phyloP scores from a whole-genome alignment of 2,888 invertebrate genomes.

The Meandrusa payeni region DNA sequence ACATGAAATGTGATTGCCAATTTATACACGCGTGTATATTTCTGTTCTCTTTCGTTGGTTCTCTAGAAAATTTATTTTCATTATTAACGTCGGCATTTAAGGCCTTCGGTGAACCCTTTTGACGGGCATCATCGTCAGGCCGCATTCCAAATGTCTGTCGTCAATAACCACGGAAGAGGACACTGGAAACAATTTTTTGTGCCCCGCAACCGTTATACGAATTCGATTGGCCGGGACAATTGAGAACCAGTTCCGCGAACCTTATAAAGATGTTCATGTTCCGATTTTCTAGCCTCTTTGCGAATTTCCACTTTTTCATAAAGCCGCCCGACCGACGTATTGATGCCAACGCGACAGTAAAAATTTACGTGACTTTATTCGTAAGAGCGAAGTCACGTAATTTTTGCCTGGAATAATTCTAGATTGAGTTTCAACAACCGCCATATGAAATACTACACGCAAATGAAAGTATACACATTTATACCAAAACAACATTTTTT shows the following conservation, averaged over 20 bases:
- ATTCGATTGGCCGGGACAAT: slow-evolving; percentile 55
- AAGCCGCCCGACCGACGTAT: slow-evolving; percentile 52
- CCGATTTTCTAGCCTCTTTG: slow-evolving; percentile 73
- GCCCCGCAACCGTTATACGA: slow-evolving; percentile 63
- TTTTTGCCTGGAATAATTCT: no score
- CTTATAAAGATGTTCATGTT: slow-evolving; percentile 57
- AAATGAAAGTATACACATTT: no score
- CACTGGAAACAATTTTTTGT: slow-evolving; percentile 58
- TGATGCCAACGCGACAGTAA: slow-evolving; percentile 75
- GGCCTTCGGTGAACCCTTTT: slow-evolving; percentile 59
- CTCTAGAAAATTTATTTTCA: slow-evolving; percentile 55
- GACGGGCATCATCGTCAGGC: slow-evolving; percentile 61
- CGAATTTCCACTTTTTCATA: slow-evolving; percentile 56
- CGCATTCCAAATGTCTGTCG: slow-evolving; percentile 64
- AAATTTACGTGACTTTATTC: slow-evolving; percentile 63
- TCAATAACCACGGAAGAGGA: slow-evolving; percentile 65
- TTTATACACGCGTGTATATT: no score
- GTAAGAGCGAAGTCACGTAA: no score
- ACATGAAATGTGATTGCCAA: no score
- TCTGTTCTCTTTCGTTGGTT: neutral
- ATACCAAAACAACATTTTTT: no score
- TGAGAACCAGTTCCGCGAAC: slow-evolving; percentile 57
- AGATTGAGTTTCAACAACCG: no score
- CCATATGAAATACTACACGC: no score
- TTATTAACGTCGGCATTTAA: slow-evolving; percentile 58